A percentile compares a stretch with the other conserved stretches of the same genome.
Conservation (phyloP, 2,113 vertebrate species). For the Ptilonorhynchus violaceus region DNA sequence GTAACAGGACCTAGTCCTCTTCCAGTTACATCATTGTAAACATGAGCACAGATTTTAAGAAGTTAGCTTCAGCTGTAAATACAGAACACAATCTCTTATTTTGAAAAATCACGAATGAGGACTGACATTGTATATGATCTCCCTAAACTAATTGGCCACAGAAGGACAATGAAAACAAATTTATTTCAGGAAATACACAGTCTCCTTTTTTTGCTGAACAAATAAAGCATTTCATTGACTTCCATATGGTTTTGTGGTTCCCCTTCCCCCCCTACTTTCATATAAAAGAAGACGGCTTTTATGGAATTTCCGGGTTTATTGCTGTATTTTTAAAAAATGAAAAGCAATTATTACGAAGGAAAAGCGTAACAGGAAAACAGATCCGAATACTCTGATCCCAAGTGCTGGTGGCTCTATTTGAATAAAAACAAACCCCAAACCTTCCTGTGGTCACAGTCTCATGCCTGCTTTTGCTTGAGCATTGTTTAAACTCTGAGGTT, state of each 20-base stretch:
- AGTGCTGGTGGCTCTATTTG: constrained; percentile 1
- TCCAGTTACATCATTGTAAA: not conserved
- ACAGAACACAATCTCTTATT: not conserved
- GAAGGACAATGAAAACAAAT: constrained; percentile 26
- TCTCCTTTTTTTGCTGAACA: not conserved
- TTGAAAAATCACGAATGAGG: not conserved
- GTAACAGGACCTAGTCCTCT: not conserved
- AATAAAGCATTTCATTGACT: constrained; percentile 45
- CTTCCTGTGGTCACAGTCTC: constrained; percentile 10
- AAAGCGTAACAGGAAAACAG: constrained; percentile 52
- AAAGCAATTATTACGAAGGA: constrained; percentile 15
- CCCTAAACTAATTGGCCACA: not conserved
- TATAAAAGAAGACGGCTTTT: not conserved
- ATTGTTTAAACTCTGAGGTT: not conserved
- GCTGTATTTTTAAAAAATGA: not conserved
- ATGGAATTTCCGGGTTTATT: constrained; percentile 47
- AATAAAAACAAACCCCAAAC: constrained; percentile 35
- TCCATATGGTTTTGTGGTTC: constrained; percentile 28
- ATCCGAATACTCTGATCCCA: not conserved
- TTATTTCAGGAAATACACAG: constrained; percentile 14
- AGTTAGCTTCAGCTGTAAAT: not conserved
- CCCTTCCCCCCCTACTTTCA: not conserved
- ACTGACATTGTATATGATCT: not conserved
- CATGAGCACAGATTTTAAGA: not conserved
- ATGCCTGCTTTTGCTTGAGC: not conserved